phyloP scores from a whole-genome alignment of 1,140 invertebrate genomes.

The Pogonus chalceus region DNA sequence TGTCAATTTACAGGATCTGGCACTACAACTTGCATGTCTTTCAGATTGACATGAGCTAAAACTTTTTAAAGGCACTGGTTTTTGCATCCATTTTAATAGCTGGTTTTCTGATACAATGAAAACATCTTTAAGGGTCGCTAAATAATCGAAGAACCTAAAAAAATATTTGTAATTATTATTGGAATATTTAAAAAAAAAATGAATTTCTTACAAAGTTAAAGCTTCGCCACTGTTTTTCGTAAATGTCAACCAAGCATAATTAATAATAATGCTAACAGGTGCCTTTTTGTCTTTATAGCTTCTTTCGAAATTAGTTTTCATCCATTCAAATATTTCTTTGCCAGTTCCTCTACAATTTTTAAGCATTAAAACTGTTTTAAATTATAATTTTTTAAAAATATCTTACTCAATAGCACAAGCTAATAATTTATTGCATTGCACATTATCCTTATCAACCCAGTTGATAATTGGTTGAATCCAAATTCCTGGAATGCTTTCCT shows the following conservation, averaged over 20 bases:
- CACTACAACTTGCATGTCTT: neutral
- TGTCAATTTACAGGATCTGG: neutral
- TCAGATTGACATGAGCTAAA: neutral
- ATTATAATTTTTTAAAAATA: too few relatives aligned
- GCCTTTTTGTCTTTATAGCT: neutral
- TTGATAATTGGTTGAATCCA: neutral
- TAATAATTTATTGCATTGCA: neutral
- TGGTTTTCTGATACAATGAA: conserved; percentile 30
- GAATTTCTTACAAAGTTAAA: neutral
- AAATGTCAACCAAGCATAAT: conserved; percentile 4
- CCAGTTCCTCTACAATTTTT: neutral
- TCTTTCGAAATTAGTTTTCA: neutral
- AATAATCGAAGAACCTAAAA: neutral
- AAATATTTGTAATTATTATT: neutral
- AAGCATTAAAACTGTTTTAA: too few relatives aligned
- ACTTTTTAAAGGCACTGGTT: conserved; percentile 35
- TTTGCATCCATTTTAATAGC: conserved; percentile 45
- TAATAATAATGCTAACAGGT: neutral
- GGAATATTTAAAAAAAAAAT: neutral
- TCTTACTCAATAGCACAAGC: neutral
- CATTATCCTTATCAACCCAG: neutral
- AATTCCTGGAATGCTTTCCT: neutral
- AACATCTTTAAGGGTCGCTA: neutral
- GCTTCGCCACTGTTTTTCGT: neutral
- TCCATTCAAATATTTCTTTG: neutral